Conservation (phyloP, 1,140 invertebrate species). For the Gonatopus flavifemur region DNA sequence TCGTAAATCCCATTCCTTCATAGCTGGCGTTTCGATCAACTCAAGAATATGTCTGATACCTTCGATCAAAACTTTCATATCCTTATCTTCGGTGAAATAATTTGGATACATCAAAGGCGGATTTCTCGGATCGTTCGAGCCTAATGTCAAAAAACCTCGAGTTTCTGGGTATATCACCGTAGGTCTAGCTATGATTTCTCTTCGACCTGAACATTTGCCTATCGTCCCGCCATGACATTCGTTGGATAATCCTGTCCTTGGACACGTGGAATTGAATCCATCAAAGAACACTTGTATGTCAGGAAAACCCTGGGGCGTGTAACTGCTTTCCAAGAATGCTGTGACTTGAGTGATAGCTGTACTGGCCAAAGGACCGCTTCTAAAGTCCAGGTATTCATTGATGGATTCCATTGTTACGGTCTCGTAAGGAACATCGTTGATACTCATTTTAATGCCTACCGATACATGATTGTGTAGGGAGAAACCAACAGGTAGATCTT, state of each 20-base stretch:
- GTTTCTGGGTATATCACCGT: conserved; percentile 41
- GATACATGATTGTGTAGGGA: conserved; percentile 64
- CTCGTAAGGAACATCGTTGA: conserved; percentile 45
- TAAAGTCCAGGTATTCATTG: conserved; percentile 46
- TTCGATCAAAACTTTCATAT: conserved; percentile 57
- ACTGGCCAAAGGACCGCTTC: conserved; percentile 52
- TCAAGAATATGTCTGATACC: conserved; percentile 51
- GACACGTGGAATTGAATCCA: conserved; percentile 48
- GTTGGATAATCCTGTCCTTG: conserved; percentile 39
- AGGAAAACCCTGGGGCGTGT: conserved; percentile 35
- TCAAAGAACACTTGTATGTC: conserved; percentile 54
- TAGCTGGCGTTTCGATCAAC: conserved; percentile 45
- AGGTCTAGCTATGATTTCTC: conserved; percentile 45
- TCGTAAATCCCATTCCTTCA: conserved; percentile 55
- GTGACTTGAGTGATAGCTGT: conserved; percentile 58
- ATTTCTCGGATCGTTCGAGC: conserved; percentile 61
- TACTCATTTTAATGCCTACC: conserved; percentile 45
- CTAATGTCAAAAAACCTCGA: conserved; percentile 50
- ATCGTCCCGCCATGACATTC: conserved; percentile 45
- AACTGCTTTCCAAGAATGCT: conserved; percentile 48
- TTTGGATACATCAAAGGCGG: conserved; percentile 70
- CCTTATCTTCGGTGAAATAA: conserved; percentile 61
- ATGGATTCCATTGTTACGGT: conserved; percentile 44
- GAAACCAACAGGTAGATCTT: conserved; percentile 62
- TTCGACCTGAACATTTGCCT: conserved; percentile 33